These are phyloP conservation scores for Bilobella aurantiaca DNA, from an alignment of 1,140 invertebrate species.

Conservation along the genomic window DNA sequence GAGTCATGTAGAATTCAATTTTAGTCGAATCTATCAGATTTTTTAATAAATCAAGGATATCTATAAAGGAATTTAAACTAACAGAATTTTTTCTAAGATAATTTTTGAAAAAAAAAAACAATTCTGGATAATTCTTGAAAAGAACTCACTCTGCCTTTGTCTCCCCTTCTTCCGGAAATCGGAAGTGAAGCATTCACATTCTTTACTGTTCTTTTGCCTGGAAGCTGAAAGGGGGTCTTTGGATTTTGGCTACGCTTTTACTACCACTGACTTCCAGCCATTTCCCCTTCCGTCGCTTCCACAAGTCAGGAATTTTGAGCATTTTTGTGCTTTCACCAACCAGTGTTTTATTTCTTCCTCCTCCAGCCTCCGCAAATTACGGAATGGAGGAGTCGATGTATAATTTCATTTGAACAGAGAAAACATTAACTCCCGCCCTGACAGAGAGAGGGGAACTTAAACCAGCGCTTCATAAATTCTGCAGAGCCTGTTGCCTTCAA, in stretches of 20 bases:
- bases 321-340: too few relatives aligned
- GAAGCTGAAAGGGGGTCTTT: neutral
- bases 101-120: too few relatives aligned
- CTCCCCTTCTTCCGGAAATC: neutral
- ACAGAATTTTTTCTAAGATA: too few relatives aligned
- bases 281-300: neutral
- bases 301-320: neutral
- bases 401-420: conserved; percentile 1
- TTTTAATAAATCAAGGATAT: too few relatives aligned
- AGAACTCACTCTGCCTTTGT: neutral
- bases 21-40: too few relatives aligned
- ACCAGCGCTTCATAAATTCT: neutral
- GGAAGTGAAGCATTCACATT: neutral
- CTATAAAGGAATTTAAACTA: too few relatives aligned
- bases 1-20: too few relatives aligned
- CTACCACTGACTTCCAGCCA: neutral
- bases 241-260: neutral
- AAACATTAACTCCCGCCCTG: conserved; percentile 1
- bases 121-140: too few relatives aligned
- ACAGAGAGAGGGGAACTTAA: neutral
- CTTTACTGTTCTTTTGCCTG: neutral
- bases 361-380: neutral
- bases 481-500: neutral
- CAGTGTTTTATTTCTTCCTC: neutral
- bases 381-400: neutral